Evolutionary conservation across 2,888 invertebrate genomes (phyloP), one percentile per base, ranked within the genome.

Genomic region (Oscheius sp.): DNA sequence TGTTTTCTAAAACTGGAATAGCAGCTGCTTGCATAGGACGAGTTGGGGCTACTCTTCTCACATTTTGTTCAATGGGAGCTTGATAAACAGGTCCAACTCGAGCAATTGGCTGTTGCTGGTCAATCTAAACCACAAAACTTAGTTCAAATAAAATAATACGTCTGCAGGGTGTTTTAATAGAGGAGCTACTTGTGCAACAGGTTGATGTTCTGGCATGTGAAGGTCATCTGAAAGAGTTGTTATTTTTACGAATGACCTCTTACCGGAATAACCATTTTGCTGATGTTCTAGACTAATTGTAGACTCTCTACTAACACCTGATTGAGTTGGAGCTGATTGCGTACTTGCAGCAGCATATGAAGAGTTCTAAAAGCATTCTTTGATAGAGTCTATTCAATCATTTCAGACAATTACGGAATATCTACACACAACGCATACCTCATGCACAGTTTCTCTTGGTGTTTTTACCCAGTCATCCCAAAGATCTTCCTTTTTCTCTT

Each of bases 161-260:
- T 67, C 61, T 6, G 31, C 8, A n/a, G 39, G 29, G 29, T 55
- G 46, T 25, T 68, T 68, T 6, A 68, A 12, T 15, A 68, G 17
- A 15, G 68, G 68, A 23, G 68, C 68, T 3, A 68, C 68, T 37
- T 68, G 68, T 8, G 68, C 68, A 1, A 61, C 61, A 20, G 68
- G 61, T 23, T 58, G 68, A 31, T n/a, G 6, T 25, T 68, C 61
- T n/a, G n/a, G n/a, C n/a, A n/a, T n/a, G n/a, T n/a, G n/a, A n/a
- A n/a, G n/a, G n/a, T n/a, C n/a, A n/a, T n/a, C n/a, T n/a, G n/a
- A n/a, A n/a, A n/a, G n/a, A n/a, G n/a, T n/a, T n/a, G n/a, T n/a
- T n/a, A n/a, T n/a, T n/a, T n/a, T n/a, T n/a, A n/a, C n/a, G n/a
- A n/a, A n/a, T n/a, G n/a, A n/a, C n/a, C n/a, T n/a, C n/a, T n/a